phyloP scores from a whole-genome alignment of 2,113 vertebrate species.

The Micronycteris hirsuta region DNA sequence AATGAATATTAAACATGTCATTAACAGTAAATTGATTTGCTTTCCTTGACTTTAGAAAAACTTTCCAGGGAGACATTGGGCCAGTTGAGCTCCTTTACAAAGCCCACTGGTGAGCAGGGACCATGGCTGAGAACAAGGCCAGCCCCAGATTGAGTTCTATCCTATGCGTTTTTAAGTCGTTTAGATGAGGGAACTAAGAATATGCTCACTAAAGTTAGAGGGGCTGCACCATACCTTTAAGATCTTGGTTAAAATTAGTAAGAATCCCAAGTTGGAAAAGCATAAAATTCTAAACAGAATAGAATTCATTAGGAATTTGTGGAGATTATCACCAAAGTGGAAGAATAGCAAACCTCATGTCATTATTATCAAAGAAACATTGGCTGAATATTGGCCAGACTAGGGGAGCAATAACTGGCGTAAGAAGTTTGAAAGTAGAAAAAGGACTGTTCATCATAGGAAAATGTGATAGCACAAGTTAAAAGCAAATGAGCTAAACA shows the following conservation, averaged over 20 bases:
- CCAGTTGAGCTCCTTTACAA: not conserved
- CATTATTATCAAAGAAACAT: not conserved
- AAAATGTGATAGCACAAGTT: not conserved
- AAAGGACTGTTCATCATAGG: not conserved
- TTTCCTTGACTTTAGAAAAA: not conserved
- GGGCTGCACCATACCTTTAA: not conserved
- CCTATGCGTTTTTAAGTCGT: not conserved
- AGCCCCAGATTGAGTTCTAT: not conserved
- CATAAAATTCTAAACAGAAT: not conserved
- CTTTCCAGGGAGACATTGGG: not conserved
- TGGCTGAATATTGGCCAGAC: not conserved
- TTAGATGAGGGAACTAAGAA: not conserved
- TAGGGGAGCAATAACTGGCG: not conserved
- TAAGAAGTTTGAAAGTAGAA: not conserved
- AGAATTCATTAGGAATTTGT: not conserved
- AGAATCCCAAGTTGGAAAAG: not conserved
- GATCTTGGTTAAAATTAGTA: not conserved
- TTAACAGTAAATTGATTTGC: not conserved
- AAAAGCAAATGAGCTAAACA: not conserved
- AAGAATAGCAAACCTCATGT: not conserved
- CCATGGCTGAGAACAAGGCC: accelerated
- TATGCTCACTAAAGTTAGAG: not conserved
- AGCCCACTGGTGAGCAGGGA: not conserved
- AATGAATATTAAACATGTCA: not conserved
- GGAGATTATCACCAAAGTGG: not conserved